A percentile compares a stretch with the other conserved stretches of the same genome.
phyloP scores from a whole-genome alignment of 1,140 invertebrate genomes.

The Macrotrachela quadricornifera region DNA sequence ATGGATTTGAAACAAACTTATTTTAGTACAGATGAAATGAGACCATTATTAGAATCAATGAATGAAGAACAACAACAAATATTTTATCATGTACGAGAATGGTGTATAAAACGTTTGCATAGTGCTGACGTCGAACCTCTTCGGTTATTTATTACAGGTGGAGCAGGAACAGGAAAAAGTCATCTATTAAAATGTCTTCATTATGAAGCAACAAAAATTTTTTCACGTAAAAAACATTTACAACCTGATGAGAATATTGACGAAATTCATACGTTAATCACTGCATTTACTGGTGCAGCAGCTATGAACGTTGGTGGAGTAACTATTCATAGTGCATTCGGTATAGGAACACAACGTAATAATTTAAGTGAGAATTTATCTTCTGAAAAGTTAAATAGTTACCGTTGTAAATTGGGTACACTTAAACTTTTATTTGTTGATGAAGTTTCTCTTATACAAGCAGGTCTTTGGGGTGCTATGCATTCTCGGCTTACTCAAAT shows the following conservation, averaged over 20 bases:
- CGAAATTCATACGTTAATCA: constrained; percentile 8
- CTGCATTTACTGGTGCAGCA: constrained; percentile 1
- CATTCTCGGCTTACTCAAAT: too few species aligned
- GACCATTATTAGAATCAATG: too few species aligned
- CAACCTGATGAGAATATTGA: background rate
- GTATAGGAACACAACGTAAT: too few species aligned
- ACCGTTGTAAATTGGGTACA: too few species aligned
- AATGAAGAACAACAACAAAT: background rate
- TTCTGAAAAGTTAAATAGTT: too few species aligned
- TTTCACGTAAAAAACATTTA: background rate
- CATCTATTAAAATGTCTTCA: constrained; percentile 9
- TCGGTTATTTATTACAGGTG: constrained; percentile 9
- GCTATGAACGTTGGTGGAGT: constrained; percentile 10
- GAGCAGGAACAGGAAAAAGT: constrained; percentile 10
- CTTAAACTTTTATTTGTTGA: too few species aligned
- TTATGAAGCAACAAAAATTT: constrained; percentile 10
- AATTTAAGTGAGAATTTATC: too few species aligned
- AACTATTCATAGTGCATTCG: background rate
- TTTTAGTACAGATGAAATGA: too few species aligned
- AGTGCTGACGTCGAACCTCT: constrained; percentile 2
- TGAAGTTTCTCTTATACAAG: too few species aligned
- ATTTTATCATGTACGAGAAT: constrained; percentile 10
- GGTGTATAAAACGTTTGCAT: background rate
- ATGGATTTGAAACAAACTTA: too few species aligned
- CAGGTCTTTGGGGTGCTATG: too few species aligned